phyloP scores from a whole-genome alignment of 2,797 vertebrate species.

The Cyclopterus lumpus region DNA sequence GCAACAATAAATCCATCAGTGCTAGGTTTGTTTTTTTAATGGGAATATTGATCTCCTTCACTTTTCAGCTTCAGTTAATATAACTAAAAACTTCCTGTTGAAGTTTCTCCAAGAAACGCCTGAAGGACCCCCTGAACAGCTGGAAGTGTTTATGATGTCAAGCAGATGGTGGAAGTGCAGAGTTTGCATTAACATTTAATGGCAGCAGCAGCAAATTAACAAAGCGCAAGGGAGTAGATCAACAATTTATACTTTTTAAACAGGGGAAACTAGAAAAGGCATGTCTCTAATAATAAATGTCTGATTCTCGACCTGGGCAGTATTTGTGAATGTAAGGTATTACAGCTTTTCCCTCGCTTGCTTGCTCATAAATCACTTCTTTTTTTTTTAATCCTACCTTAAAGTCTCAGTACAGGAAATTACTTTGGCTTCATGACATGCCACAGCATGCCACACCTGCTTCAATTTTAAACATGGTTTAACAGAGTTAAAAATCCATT shows the following conservation, averaged over 20 bases:
- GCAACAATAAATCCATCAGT: not conserved
- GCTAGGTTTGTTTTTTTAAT: not conserved
- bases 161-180: constrained; percentile 55
- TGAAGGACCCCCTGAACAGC: constrained; percentile 19
- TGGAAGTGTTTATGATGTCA: constrained; percentile 36
- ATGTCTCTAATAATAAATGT: not conserved
- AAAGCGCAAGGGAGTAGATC: constrained; percentile 24
- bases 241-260: constrained; percentile 28
- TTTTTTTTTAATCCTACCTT: not conserved
- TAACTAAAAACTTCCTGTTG: constrained; percentile 16
- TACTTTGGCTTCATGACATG: constrained; percentile 28
- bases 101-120: constrained; percentile 2
- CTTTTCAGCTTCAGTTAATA: not conserved
- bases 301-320: not conserved
- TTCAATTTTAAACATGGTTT: constrained; percentile 55
- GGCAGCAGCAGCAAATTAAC: constrained; percentile 39
- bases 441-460: not conserved
- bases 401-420: constrained; percentile 15
- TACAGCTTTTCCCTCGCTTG: not conserved
- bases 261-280: not conserved
- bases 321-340: not conserved
- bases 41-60: not conserved
- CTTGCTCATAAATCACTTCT: not conserved
- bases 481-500: constrained; percentile 25
- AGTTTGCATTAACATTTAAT: constrained; percentile 41